These are phyloP conservation scores for Cyphomyrus plagiostoma DNA, from an alignment of 2,113 vertebrate species.

Conservation along the genomic window DNA sequence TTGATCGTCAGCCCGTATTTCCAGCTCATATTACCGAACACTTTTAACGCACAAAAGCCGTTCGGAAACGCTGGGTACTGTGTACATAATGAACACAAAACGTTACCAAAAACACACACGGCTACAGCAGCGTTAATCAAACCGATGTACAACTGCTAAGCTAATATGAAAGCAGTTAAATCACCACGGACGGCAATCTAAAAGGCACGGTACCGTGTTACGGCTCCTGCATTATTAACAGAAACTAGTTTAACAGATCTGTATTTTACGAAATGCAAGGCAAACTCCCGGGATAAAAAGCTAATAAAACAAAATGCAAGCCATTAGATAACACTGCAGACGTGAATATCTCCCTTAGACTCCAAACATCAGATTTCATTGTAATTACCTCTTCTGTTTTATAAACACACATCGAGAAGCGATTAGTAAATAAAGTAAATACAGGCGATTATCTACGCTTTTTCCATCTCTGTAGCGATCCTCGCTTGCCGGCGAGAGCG, in stretches of 20 bases:
- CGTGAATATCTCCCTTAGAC: neutral
- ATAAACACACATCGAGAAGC: neutral
- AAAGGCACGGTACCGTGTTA: neutral
- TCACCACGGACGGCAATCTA: neutral
- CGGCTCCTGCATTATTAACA: neutral
- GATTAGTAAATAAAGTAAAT: neutral
- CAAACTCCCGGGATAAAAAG: neutral
- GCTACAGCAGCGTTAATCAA: neutral
- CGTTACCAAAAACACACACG: neutral
- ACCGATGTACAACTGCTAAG: neutral
- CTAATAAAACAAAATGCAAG: neutral
- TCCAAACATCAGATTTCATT: neutral
- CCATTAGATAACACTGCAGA: conserved; percentile 8
- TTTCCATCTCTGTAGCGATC: neutral
- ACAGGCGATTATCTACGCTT: neutral
- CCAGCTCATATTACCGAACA: neutral
- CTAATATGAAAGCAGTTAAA: neutral
- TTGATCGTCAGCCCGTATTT: neutral
- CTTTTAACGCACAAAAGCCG: neutral
- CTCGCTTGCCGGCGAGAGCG: neutral
- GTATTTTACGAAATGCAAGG: neutral
- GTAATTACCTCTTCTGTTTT: neutral
- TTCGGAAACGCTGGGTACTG: neutral
- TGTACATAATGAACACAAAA: neutral
- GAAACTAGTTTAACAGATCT: neutral